Evolutionary conservation across 2,888 invertebrate species (phyloP).

Genomic region (Leucozona laternaria): DNA sequence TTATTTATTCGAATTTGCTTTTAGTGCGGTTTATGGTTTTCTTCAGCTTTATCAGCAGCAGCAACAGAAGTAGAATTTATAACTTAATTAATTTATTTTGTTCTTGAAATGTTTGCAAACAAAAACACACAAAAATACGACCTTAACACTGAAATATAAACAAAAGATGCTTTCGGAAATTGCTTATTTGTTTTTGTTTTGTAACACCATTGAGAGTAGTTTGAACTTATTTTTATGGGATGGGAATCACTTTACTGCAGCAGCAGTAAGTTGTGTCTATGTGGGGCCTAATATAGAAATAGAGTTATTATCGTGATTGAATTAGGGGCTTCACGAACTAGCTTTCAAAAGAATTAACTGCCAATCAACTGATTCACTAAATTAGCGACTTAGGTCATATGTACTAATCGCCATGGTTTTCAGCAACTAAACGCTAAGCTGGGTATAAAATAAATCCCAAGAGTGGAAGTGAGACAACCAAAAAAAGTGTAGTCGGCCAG

Average conservation of each 20-base stretch:
- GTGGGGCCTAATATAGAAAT: neutral
- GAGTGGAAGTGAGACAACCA: too few species aligned
- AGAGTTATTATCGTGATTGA: neutral
- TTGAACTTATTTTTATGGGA: constrained; percentile 44
- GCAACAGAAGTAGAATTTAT: constrained; percentile 3
- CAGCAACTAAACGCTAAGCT: too few species aligned
- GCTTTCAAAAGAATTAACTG: neutral
- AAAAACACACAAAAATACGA: constrained; percentile 28
- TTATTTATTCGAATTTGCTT: constrained; percentile 45
- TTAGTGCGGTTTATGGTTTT: constrained; percentile 60
- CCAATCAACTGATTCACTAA: neutral
- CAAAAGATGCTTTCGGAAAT: constrained; percentile 49
- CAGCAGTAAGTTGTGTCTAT: constrained; percentile 12
- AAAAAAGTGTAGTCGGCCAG: too few species aligned
- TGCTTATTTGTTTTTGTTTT: constrained; percentile 51
- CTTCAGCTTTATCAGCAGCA: constrained; percentile 38
- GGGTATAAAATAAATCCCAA: too few species aligned
- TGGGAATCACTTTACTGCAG: constrained; percentile 22
- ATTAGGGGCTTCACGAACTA: too few species aligned
- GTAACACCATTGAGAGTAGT: constrained; percentile 30
- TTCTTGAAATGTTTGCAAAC: constrained; percentile 28
- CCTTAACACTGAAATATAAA: constrained; percentile 36
- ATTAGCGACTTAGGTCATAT: too few species aligned
- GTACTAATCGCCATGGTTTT: too few species aligned
- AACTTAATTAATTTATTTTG: constrained; percentile 21